Evolutionary conservation across 2,113 vertebrate species (phyloP).

Genomic region (Leptodactylus fuscus): DNA sequence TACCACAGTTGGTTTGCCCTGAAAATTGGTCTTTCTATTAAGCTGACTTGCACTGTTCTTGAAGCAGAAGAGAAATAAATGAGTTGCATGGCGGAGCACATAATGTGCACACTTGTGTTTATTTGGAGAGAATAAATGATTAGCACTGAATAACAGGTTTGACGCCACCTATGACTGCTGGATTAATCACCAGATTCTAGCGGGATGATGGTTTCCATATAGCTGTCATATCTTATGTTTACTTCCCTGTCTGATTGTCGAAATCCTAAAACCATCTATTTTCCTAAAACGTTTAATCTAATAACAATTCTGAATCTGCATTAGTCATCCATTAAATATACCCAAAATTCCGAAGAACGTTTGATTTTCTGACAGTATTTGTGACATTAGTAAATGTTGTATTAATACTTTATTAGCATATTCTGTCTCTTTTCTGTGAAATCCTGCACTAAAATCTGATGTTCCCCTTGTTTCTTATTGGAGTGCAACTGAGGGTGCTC

Average conservation of each 20-base stretch:
- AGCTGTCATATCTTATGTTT: slow-evolving; percentile 18
- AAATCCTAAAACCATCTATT: not conserved
- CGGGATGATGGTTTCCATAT: not conserved
- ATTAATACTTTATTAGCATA: no score
- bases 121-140: slow-evolving; percentile 44
- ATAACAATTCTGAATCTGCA: not conserved
- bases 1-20: slow-evolving; percentile 45
- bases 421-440: no score
- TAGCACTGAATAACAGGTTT: slow-evolving; percentile 46
- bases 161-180: not conserved
- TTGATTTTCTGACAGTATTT: no score
- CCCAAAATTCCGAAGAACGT: no score
- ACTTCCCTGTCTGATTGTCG: not conserved
- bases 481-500: no score
- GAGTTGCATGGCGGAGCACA: slow-evolving; percentile 39
- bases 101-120: slow-evolving; percentile 45
- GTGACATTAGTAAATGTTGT: no score
- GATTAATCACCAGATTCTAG: slow-evolving; percentile 18
- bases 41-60: slow-evolving; percentile 40
- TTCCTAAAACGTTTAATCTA: not conserved
- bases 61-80: slow-evolving; percentile 41
- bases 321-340: not conserved
- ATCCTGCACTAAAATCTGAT: no score
- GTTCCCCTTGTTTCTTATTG: no score
- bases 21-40: slow-evolving; percentile 45